phyloP scores from a whole-genome alignment of 2,797 vertebrate species.

The Acrossocheilus fasciatus region DNA sequence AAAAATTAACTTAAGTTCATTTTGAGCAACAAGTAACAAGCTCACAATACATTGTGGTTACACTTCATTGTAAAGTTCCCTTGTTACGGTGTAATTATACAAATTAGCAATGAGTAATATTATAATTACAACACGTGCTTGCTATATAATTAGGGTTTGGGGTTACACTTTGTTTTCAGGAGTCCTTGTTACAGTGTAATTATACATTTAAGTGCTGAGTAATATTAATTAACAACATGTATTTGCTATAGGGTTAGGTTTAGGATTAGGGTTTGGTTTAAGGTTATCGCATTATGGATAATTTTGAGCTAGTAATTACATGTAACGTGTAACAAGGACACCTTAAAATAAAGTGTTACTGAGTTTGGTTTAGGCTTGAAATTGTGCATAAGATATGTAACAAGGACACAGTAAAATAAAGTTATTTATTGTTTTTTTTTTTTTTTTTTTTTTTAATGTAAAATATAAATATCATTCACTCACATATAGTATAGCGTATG shows the following conservation, averaged over 20 bases:
- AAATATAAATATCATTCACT: too few species aligned
- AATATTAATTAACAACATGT: too few species aligned
- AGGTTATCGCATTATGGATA: too few species aligned
- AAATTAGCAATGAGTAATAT: neutral
- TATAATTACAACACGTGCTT: neutral
- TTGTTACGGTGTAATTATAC: neutral
- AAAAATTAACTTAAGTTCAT: neutral
- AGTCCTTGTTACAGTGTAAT: neutral
- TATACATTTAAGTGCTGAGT: too few species aligned
- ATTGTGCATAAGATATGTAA: neutral
- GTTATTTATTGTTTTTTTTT: too few species aligned
- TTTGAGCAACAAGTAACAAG: neutral
- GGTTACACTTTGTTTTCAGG: neutral
- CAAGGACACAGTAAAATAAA: neutral
- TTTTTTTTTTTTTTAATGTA: too few species aligned
- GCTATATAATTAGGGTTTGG: neutral
- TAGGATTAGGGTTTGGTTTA: too few species aligned
- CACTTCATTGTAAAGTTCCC: neutral
- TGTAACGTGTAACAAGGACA: neutral
- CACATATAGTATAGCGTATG: neutral
- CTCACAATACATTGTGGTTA: neutral
- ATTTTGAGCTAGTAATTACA: neutral
- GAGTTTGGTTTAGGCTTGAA: neutral
- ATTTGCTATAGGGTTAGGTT: neutral
- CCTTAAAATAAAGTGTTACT: too few species aligned